Evolutionary conservation across 2,888 invertebrate species (phyloP).

Genomic region (Ellobium chinense): DNA sequence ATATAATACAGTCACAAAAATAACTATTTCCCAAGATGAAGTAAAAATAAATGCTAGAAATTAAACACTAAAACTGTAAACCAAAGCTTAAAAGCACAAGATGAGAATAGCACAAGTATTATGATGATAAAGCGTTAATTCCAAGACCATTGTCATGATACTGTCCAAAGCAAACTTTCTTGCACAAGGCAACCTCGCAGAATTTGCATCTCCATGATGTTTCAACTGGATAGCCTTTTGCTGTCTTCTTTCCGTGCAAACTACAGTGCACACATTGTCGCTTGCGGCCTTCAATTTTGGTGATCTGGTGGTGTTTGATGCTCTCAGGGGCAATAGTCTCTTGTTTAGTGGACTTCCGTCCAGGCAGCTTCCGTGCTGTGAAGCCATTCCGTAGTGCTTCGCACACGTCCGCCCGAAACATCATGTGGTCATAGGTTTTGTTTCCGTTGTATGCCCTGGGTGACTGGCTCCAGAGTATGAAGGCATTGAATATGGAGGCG

Average conservation of each 20-base stretch:
- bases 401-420: not conserved
- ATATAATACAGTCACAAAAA: no score
- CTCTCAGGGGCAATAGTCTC: not conserved
- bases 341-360: not conserved
- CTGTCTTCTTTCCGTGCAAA: not conserved
- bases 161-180: no score
- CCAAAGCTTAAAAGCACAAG: no score
- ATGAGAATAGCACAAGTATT: no score
- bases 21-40: no score
- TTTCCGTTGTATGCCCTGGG: not conserved
- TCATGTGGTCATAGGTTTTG: slow-evolving; percentile 15
- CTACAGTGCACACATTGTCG: not conserved
- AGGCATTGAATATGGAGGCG: not conserved
- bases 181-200: no score
- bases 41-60: no score
- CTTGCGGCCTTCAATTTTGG: not conserved
- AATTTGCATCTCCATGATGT: no score
- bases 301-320: not conserved
- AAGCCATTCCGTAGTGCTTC: slow-evolving; percentile 6
- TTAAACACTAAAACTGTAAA: no score
- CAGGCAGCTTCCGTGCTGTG: not conserved
- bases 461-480: not conserved
- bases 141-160: no score
- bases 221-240: not conserved
- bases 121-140: no score